Percentiles rank a stretch among this genome's conserved stretches.
phyloP scores from a whole-genome alignment of 2,797 vertebrate species.

The Delichon dasypus region DNA sequence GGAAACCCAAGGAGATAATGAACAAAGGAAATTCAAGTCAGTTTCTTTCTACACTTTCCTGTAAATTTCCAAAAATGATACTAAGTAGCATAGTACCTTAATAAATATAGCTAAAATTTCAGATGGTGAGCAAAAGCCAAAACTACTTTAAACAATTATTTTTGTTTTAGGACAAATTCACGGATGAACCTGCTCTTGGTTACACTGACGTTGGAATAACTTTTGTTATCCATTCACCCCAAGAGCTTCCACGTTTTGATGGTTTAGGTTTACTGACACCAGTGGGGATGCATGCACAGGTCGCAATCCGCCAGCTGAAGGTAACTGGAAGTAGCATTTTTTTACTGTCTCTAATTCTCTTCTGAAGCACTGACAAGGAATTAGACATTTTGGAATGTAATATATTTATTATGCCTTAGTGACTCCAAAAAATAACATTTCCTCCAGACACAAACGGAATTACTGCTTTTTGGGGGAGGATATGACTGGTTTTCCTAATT shows the following conservation, averaged over 20 bases:
- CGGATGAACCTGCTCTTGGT: conserved; percentile 73
- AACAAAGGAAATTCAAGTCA: not conserved
- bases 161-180: conserved; percentile 71
- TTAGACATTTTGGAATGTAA: not conserved
- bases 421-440: not conserved
- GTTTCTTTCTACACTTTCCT: not conserved
- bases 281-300: conserved; percentile 67
- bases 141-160: not conserved
- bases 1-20: not conserved
- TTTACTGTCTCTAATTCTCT: not conserved
- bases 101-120: not conserved
- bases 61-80: not conserved
- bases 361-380: not conserved
- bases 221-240: conserved; percentile 76
- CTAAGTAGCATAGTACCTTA: not conserved
- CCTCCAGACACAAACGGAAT: not conserved
- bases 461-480: not conserved
- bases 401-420: not conserved
- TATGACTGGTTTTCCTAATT: not conserved
- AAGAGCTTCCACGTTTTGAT: conserved; percentile 72
- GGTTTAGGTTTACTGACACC: conserved; percentile 73
- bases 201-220: conserved; percentile 74
- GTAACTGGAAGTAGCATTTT: not conserved
- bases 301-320: conserved; percentile 73
- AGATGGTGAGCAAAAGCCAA: not conserved